A percentile compares a stretch with the other conserved stretches of the same genome.
These are phyloP conservation scores for Procavia capensis DNA, from an alignment of 2,113 vertebrate species.

Conservation along the genomic window DNA sequence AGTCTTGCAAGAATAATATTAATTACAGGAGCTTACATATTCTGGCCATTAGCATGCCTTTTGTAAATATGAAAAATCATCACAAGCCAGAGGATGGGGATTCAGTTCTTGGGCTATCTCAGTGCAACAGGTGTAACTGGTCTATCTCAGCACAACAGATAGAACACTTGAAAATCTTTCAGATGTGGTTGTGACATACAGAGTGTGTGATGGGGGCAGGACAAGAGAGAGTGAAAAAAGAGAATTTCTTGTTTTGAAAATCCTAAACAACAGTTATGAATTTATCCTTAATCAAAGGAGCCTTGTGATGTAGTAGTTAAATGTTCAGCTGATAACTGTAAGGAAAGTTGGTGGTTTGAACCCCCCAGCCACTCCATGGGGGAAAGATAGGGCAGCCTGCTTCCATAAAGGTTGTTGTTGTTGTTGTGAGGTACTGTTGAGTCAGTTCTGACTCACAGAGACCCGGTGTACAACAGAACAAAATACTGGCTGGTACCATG, in stretches of 20 bases:
- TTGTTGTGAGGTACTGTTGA: too few species aligned
- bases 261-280: background rate
- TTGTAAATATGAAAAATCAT: background rate
- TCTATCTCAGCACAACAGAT: background rate
- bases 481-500: too few species aligned
- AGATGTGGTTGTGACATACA: background rate
- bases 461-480: too few species aligned
- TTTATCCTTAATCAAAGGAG: background rate
- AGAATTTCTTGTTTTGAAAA: background rate
- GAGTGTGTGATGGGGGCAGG: background rate
- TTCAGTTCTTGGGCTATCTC: background rate
- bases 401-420: too few species aligned
- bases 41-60: background rate
- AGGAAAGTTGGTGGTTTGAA: background rate
- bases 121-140: background rate
- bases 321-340: background rate
- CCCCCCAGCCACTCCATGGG: background rate
- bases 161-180: background rate
- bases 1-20: slow-evolving; percentile 54
- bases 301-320: background rate
- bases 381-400: background rate
- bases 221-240: background rate
- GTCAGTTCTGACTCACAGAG: too few species aligned
- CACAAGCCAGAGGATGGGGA: background rate
- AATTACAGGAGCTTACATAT: slow-evolving; percentile 5